These are phyloP conservation scores for Pycnomerus fuliginosus DNA, from an alignment of 2,888 invertebrate species.

Conservation along the genomic window DNA sequence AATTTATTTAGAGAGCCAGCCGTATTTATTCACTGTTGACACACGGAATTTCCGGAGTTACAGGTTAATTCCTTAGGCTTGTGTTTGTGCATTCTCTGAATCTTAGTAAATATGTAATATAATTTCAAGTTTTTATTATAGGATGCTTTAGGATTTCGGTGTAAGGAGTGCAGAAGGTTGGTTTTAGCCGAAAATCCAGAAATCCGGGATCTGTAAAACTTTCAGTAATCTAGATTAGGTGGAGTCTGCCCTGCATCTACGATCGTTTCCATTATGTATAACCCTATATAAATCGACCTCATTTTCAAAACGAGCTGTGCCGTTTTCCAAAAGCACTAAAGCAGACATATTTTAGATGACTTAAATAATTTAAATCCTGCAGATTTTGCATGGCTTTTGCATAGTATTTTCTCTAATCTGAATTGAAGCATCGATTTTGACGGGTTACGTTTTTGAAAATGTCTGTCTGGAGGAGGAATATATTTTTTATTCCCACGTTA, in stretches of 20 bases:
- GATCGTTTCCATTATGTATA: conserved; percentile 45
- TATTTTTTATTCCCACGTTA: no score
- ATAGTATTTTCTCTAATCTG: conserved; percentile 12
- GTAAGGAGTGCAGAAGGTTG: no score
- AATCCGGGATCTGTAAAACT: conserved; percentile 44
- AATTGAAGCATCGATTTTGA: conserved; percentile 1
- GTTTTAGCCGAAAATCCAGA: conserved; percentile 38
- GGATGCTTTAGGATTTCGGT: no score
- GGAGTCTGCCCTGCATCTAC: conserved; percentile 41
- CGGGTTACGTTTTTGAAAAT: no score
- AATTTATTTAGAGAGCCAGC: conserved; percentile 19
- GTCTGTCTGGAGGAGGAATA: no score
- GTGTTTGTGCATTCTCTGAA: no score
- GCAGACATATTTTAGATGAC: conserved; percentile 37
- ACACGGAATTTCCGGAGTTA: conserved; percentile 31
- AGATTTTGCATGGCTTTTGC: conserved; percentile 22
- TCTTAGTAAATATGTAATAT: no score
- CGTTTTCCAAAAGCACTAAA: conserved; percentile 37
- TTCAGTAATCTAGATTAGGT: conserved; percentile 46
- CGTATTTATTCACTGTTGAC: conserved; percentile 31
- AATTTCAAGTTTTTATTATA: no score
- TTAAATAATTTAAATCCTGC: conserved; percentile 32
- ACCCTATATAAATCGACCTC: conserved; percentile 46
- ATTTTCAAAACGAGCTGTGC: conserved; percentile 39
- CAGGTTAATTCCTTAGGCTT: no score